Percentiles rank a stretch among this genome's conserved stretches.
These are phyloP conservation scores for Notodonta dromedarius DNA, from an alignment of 2,888 invertebrate species.

Conservation along the genomic window DNA sequence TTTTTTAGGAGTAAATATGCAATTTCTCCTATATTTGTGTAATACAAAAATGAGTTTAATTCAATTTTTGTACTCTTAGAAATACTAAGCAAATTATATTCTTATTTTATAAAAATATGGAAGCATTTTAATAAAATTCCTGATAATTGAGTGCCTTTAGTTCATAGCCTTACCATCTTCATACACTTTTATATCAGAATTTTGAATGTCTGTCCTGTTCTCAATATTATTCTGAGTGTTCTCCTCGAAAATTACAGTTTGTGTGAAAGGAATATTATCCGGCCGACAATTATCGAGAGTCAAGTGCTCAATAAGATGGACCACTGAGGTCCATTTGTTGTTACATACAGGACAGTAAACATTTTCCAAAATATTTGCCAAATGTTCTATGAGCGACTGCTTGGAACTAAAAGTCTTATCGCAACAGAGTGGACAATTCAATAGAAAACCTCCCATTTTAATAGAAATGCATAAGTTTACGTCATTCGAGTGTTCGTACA, in stretches of 20 bases:
- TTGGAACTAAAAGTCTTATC: constrained; percentile 84
- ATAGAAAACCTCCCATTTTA: constrained; percentile 80
- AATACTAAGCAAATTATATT: no score
- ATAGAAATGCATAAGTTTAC: constrained; percentile 22
- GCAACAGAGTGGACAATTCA: constrained; percentile 87
- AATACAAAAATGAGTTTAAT: no score
- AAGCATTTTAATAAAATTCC: not conserved
- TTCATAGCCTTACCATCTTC: constrained; percentile 40
- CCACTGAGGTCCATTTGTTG: constrained; percentile 78
- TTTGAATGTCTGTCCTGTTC: constrained; percentile 16
- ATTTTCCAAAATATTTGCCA: constrained; percentile 76
- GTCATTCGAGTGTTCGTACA: constrained; percentile 19
- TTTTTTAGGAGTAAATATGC: no score
- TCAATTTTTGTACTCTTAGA: no score
- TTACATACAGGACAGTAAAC: constrained; percentile 85
- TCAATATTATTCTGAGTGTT: constrained; percentile 19
- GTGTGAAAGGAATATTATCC: constrained; percentile 15
- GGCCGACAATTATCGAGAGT: constrained; percentile 63
- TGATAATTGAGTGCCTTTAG: not conserved
- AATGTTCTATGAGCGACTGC: constrained; percentile 80
- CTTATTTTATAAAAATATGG: not conserved
- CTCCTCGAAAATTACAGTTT: constrained; percentile 33
- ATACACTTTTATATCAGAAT: constrained; percentile 23
- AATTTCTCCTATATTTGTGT: no score
- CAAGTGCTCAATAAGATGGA: constrained; percentile 84